Base-by-base conservation (phyloP, 2,113 vertebrate genomes). In the Paratilapia polleni region DNA sequence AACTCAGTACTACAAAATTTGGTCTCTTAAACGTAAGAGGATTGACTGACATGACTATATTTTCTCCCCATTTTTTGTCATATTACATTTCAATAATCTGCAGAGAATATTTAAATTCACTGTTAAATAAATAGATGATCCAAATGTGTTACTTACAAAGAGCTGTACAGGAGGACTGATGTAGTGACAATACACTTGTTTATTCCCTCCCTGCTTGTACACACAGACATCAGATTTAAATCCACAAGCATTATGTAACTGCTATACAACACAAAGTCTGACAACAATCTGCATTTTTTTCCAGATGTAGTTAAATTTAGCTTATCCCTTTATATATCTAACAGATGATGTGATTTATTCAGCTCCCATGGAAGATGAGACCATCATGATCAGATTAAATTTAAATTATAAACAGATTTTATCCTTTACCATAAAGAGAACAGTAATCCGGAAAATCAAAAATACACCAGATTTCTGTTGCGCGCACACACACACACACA, bases 401-500 rank as follows among this genome's bases (percentile, higher is more conserved):
- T 62, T 28, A 80, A 60, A 61, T 78, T 1, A 77, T 26, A 34
- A 41, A 58, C 60, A 20, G 64, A 70, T 52, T 49, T 49, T 31
- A 52, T 15, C 6, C 47, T 52, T 52, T 19, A 54, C 31, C 47
- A 31, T 73, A 73, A 41, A 79, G 36, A 83, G 43, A 68, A 57
- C 1, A 28, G 43, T 7, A 34, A 77, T 54, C n/a, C 60, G 2
- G 56, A 79, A 89, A 62, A 47, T 64, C 13, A 82, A 77, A 80
- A 31, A 59, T 5, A 13, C 34, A 82, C 11, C 52, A 76, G 2
- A 73, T 79, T 77, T 87, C 28, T 36, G 43, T 78, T 70, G 24
- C n/a, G 60, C 74, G 74, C 68, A 19, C 38, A n/a, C n/a, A n/a
- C n/a, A n/a, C n/a, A n/a, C n/a, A n/a, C 83, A 75, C 80, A 49